Base-by-base conservation (phyloP, 2,888 invertebrate species). In the Adelphocoris suturalis region DNA sequence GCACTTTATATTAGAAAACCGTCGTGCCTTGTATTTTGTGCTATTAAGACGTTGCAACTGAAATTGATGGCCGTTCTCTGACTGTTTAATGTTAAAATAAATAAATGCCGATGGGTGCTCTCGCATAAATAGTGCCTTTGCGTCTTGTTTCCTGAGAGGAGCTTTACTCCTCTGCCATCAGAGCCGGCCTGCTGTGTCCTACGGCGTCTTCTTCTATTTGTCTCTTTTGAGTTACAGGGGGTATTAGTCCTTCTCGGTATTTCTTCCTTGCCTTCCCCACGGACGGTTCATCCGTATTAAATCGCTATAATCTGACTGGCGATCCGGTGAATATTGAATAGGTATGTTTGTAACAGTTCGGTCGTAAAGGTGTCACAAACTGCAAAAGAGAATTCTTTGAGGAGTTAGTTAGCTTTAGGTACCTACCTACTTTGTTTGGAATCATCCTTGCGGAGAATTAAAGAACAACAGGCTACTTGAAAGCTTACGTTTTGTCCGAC, bases 1-100 rank as follows among this genome's bases (percentile, higher is more conserved):
- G 89, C 89, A 81, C 82, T 82, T 89, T 89, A 89, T 82, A 89
- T 89, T 82, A 89, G 89, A 81, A 61, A 82, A 57, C 89, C 81
- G 82, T 84, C 89, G 89, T 86, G 86, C 78, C 86, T 78, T 90
- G 86, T 90, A 90, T 90, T 86, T 90, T 90, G 90, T 86, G 86
- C 90, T 90, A 90, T 90, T 90, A 90, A 90, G 90, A 90, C 90
- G 90, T 90, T 86, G 86, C 80, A 61, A 27, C 68, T 78, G 86
- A 76, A 86, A 90, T 90, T 90, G 90, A 90, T 90, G 86, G 47
- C 78, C 86, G 28, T 68, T 57, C 16, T 61, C 78, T 52, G 90
- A 82, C 61, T 57, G 86, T 85, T 90, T 86, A 90, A 90, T 86
- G 90, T 90, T 90, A 90, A 82, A 90, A 90, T 89, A 89, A 89